Base-by-base conservation (phyloP, 2,113 vertebrate species). In the Mungos mungo region DNA sequence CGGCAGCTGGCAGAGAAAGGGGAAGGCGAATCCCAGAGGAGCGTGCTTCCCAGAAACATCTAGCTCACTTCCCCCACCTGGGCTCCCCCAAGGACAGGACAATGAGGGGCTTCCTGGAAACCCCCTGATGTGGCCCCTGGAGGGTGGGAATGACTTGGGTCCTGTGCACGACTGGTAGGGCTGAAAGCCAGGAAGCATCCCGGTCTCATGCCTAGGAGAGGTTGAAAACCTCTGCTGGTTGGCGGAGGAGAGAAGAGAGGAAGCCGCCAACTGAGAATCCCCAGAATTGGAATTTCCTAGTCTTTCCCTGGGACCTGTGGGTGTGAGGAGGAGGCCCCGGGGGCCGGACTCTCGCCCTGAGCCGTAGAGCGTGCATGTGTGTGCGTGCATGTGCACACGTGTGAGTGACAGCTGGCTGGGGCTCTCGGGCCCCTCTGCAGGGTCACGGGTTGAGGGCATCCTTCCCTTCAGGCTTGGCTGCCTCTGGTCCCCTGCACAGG, bases 91-190 rank as follows among this genome's bases (percentile, higher is more conserved):
- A 74, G 88, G 66, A 45, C 77, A 89, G 82, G 88, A 68, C 74
- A 81, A 88, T 88, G 41, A 29, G 66, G 57, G 83, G 35, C 90
- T 95, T 97, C 95, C 92, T 88, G 95, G 96, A 97, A 95, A n/a
- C n/a, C 41, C 35, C 23, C 47, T 41, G n/a, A 41, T 47, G 16
- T 25, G 72, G 93, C 13, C 88, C 80, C 66, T 84, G 72, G 89
- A 93, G 82, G 86, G 14, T 29, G 47, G 68, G 33, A 50, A 35
- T 19, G 54, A 63, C 57, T 85, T 80, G 81, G 81, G 13, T 66
- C 74, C 14, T 5, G 3, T 27, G 54, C 29, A 66, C 27, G 60
- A 60, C 50, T 69, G 35, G 41, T 35, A 21, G 69, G 92, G 69
- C 87, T 0, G 0, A 95, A 95, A 85, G 92, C 83, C 80, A 80